Base-by-base conservation (phyloP, 2,797 vertebrate genomes). In the Periophthalmus magnuspinnatus region DNA sequence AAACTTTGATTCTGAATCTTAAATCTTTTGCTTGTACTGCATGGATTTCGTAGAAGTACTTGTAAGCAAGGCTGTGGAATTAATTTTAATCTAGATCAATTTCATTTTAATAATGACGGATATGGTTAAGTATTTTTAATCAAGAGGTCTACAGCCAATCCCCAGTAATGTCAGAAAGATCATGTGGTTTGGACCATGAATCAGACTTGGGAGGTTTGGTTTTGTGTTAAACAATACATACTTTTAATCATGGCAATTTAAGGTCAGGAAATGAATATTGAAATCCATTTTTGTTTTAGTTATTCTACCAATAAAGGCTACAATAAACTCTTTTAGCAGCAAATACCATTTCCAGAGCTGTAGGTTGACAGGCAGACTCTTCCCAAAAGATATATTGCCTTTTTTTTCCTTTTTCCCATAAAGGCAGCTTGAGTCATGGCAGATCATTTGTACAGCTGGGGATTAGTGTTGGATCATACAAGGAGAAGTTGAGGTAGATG, bases 361-460 rank as follows among this genome's bases (percentile, higher is more conserved):
- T 32, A 57, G 11, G 71, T 61, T 60, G 70, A 72, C 60, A 61
- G 45, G 47, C 48, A 59, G 59, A 67, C 64, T 68, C 75, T 65
- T 72, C 50, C 57, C 55, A 41, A 60, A 74, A 54, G 57, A 75
- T 9, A 2, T 21, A 57, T 67, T 72, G 45, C 56, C 52, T 9
- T 60, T 48, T 59, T 34, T 14, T 11, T 48, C n/a, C 66, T 24
- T 70, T 65, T 63, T 38, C 36, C 63, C 47, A 41, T 61, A 54
- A 83, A 69, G 72, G 41, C 16, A 38, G 38, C 48, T 57, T 58
- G 68, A 72, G 48, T 67, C 56, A 67, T 38, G 38, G 72, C 24
- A 63, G 38, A 22, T 24, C 0, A 38, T 72, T 47, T 8, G 19
- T 47, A 65, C 41, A 19, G 24, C 50, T 67, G n/a, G 32, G n/a